Evolutionary conservation across 2,797 vertebrate genomes (phyloP), one percentile per base, ranked within the genome.

Genomic region (Champsocephalus esox): DNA sequence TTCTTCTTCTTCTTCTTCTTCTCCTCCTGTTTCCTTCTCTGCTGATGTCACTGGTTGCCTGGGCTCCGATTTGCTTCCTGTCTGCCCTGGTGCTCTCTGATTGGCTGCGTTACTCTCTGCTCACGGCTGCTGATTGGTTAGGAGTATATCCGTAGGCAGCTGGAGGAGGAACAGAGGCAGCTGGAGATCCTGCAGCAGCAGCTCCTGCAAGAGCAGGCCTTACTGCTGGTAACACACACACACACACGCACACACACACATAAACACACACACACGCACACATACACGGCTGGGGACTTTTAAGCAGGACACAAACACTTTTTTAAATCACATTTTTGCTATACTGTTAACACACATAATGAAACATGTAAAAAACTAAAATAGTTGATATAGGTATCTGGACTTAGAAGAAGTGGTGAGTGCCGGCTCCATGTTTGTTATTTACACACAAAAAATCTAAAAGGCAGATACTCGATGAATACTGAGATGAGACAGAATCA

Each of bases 141-240:
- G 97, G 97, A 98, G 85, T 98, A 98, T 94, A 98, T 98, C 94
- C 97, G 97, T 95, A 95, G 97, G 83, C 97, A 98, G 96, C 95
- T 98, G 96, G 97, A 98, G 95, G 97, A 98, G 91, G 97, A 98
- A 87, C 97, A 98, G 95, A 96, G 97, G 83, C 97, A 98, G 94
- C 96, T 98, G 97, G 97, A 98, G 95, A 98, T 98, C 93, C 94
- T 98, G 92, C 97, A 98, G 94, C 97, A 98, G 92, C 97, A 98
- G 89, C 96, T 98, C 90, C 95, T 98, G 95, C 97, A 98, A 95
- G 97, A 98, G 87, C 97, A 98, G 91, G 97, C 97, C 0, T 94
- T 98, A 92, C 96, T 98, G 95, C 96, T 98, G 97, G 97, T 98
- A 98, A 77, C 95, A 11, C 69, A 72, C 59, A 66, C 66, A 38